Percentiles rank a stretch among this genome's conserved stretches.
Evolutionary conservation across 2,113 vertebrate genomes (phyloP).

Genomic region (Scomber colias): DNA sequence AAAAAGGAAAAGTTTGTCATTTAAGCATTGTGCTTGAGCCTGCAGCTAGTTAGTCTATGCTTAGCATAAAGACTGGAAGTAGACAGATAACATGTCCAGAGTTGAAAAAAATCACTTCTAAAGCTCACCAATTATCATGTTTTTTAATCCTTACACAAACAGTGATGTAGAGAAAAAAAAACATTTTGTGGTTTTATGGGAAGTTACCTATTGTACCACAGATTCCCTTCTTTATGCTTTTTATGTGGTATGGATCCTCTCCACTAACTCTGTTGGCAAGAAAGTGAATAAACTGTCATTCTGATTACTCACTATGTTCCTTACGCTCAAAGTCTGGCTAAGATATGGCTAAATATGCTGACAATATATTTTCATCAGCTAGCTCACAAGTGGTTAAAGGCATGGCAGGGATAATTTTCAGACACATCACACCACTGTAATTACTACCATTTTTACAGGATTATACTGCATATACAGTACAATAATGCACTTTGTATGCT

Average conservation of each 20-base stretch:
- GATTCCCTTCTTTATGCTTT: not conserved
- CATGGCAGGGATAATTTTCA: conserved; percentile 66
- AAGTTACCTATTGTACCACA: not conserved
- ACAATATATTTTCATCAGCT: conserved; percentile 63
- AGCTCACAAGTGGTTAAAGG: conserved; percentile 61
- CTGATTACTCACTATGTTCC: too few relatives aligned
- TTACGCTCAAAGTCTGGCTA: too few relatives aligned
- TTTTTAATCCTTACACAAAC: too few relatives aligned
- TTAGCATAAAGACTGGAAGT: too few relatives aligned
- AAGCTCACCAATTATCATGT: not conserved
- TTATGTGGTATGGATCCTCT: not conserved
- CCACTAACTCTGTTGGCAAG: not conserved
- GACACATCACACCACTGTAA: conserved; percentile 54
- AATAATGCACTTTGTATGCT: conserved; percentile 14
- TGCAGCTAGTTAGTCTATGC: too few relatives aligned
- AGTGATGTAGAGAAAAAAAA: not conserved
- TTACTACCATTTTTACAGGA: conserved; percentile 55
- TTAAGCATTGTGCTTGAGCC: too few relatives aligned
- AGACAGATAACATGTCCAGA: not conserved
- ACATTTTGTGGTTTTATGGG: not conserved
- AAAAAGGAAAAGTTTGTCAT: too few relatives aligned
- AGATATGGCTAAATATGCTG: not conserved
- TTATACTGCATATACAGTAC: conserved; percentile 5
- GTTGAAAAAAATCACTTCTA: not conserved
- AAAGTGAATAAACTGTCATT: not conserved